phyloP scores from a whole-genome alignment of 2,113 vertebrate genomes.

The Cinclus mexicanus region DNA sequence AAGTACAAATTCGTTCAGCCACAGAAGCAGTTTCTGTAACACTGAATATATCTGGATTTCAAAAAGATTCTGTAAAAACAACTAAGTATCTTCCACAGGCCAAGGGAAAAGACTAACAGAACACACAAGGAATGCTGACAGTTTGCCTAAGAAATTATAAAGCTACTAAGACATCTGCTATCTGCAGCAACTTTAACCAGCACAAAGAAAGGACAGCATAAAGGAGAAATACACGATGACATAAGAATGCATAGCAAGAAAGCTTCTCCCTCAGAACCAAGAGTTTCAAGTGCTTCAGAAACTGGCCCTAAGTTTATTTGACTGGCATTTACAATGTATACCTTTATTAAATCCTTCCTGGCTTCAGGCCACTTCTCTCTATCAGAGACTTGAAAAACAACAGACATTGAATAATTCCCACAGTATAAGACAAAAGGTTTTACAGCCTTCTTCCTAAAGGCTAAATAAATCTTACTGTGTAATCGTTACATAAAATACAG shows the following conservation, averaged over 20 bases:
- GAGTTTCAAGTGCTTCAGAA: background rate
- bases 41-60: background rate
- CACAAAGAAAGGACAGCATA: background rate
- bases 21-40: background rate
- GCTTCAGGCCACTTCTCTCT: background rate
- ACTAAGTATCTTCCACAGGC: background rate
- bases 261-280: background rate
- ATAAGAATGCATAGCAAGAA: background rate
- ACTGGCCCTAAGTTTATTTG: background rate
- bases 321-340: background rate
- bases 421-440: background rate
- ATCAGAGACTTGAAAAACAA: background rate
- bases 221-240: background rate
- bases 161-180: background rate
- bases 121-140: background rate
- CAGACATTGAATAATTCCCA: background rate
- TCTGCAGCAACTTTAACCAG: background rate
- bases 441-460: background rate
- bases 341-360: background rate
- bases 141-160: background rate
- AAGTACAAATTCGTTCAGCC: background rate
- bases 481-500: background rate
- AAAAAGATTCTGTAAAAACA: background rate
- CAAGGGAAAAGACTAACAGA: background rate
- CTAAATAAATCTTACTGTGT: background rate